These are phyloP conservation scores for Lysandra bellargus DNA, from an alignment of 2,888 invertebrate genomes.

Conservation along the genomic window DNA sequence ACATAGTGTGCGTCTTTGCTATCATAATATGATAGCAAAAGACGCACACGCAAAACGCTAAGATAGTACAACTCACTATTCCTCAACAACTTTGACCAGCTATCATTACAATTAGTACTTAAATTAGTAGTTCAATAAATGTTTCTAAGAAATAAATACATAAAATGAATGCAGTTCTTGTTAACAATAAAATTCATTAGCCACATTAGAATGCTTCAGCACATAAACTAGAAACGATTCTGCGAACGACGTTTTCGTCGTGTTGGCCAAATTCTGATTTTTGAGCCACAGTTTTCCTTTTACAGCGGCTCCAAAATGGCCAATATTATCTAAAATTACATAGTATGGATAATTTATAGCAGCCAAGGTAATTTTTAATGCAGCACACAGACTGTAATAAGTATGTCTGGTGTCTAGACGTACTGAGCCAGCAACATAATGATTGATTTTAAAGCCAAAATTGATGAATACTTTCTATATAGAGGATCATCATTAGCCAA, in stretches of 20 bases:
- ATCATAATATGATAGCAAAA: background rate
- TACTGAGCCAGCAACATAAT: background rate
- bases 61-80: background rate
- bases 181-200: constrained; percentile 26
- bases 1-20: background rate
- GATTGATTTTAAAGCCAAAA: constrained; percentile 2
- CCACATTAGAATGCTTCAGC: constrained; percentile 4
- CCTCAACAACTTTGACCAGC: background rate
- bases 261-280: background rate
- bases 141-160: constrained; percentile 24
- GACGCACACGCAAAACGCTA: background rate
- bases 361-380: background rate
- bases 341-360: background rate
- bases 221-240: constrained; percentile 27
- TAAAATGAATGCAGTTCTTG: constrained; percentile 22
- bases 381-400: background rate
- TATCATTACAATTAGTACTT: background rate
- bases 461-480: constrained; percentile 1
- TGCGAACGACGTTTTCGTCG: constrained; percentile 12
- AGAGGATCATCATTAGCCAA: constrained; percentile 17
- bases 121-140: background rate
- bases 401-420: constrained; percentile 4
- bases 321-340: background rate
- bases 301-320: background rate
- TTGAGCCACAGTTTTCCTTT: background rate